Base-by-base conservation (phyloP, 2,113 vertebrate genomes). In the Canis aureus region DNA sequence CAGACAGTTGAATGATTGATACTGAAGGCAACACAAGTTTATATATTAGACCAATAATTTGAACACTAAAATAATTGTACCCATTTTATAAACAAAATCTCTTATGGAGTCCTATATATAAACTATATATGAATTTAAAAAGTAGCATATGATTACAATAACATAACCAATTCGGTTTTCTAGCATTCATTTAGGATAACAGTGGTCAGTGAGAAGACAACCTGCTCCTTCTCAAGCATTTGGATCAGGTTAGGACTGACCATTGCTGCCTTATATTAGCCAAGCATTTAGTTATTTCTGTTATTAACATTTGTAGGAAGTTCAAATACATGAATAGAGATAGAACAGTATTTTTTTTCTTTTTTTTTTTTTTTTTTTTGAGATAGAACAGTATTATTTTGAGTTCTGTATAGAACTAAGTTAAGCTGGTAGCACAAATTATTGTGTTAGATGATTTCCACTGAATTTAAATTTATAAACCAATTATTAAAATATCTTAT, bases 401-500 rank as follows among this genome's bases (percentile, higher is more conserved):
- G 55, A 92, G 64, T 94, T 94, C 49, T 89, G 0, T 76, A 25
- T 88, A 49, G 4, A 71, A 82, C 12, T 76, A 73, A 51, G n/a
- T 91, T 69, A 88, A 76, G 27, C 43, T 91, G 11, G 51, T 92
- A 71, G 19, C 16, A 55, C 43, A 88, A 15, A 35, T 79, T 78
- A 59, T 2, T 57, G 19, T 71, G 38, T 96, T 73, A 84, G 22
- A 29, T 71, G n/a, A 57, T 91, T 78, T 57, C 69, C 13, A 11
- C 76, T 79, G 13, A 71, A 88, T 96, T 89, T 85, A 90, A 64
- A 59, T 97, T 85, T 80, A 53, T 76, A 62, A 92, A 62, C 32
- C 11, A 74, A 19, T 95, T 94, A 3, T 84, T 62, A 94, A 83
- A 88, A 69, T 79, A 76, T 59, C 74, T 59, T 71, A 67, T 83